Base-by-base conservation (phyloP, 2,797 vertebrate species). In the Alcedo atthis region DNA sequence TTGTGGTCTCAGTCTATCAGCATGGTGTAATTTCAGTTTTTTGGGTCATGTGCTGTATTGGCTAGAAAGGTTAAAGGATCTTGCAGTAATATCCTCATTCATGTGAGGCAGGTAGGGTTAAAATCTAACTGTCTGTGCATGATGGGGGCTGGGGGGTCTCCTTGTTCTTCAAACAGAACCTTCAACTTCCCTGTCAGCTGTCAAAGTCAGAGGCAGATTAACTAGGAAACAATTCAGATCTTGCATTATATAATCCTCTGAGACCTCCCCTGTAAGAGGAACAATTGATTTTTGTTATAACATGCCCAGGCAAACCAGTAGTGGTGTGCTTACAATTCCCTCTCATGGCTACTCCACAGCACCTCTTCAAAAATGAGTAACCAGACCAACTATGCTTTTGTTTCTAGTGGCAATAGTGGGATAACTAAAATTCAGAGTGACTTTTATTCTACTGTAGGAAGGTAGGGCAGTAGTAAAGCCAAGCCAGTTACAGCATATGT, bases 211-310 rank as follows among this genome's bases (percentile, higher is more conserved):
- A 75, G 45, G 74, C 26, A 80, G 57, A 57, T 48, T 77, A 84
- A 61, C 43, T 18, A 77, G 46, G n/a, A 48, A 40, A 16, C 53
- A n/a, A 74, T 87, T 94, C 37, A 84, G 40, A 82, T 53, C 63
- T 78, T 76, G 37, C 16, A 30, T 85, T 70, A 45, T 78, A 89
- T 89, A 71, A 17, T 92, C 76, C 42, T 62, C 76, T 84, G 92
- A 95, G 90, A 68, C 42, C 4, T 42, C 66, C 71, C 86, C 73
- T 84, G 68, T 80, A 83, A 92, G 89, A 93, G 35, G 48, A 85
- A 69, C 77, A 85, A 95, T 89, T 97, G 95, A 95, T 96, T 97
- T 90, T 74, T 91, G 32, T 76, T 86, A 54, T 76, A 74, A 81
- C 10, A 24, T 17, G 81, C 70, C 64, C 80, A 94, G 80, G 57